Base-by-base conservation (phyloP, 2,888 invertebrate species). In the Limnephilus rhombicus region DNA sequence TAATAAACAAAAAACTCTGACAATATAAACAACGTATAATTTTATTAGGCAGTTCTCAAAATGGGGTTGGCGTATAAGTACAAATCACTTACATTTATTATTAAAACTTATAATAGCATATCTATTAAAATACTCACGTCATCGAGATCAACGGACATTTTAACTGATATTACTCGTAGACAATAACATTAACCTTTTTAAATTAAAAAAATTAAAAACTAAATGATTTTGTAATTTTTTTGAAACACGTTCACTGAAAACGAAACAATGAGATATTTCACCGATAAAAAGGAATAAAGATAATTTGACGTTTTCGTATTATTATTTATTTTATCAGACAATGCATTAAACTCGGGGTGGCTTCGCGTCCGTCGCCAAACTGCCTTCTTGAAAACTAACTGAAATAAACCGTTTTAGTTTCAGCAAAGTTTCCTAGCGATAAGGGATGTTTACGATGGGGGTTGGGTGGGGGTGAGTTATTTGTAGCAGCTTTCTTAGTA, bases 381-480 rank as follows among this genome's bases (percentile, higher is more conserved):
- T 53, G n/a, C 49, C 49, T 13, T n/a, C 87, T 53, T 87, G 15
- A 87, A n/a, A 87, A 87, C 87, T 87, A 87, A 87, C 87, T 49
- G 68, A 68, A 68, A 68, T 68, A 68, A 68, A 68, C 68, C 24
- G 68, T 68, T 68, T 68, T 68, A 68, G 68, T 45, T 87, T 31
- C 45, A 49, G n/a, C 45, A 53, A 87, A 49, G 49, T 49, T 87
- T 53, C 29, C 31, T 18, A n/a, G n/a, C 15, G 87, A 87, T 87
- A 87, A 87, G 87, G 87, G 87, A 18, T 31, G 68, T 87, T 87
- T 53, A 68, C 18, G 85, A 15, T 0, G 7, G 53, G 49, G 15
- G 53, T 53, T 15, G 68, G 24, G 24, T n/a, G 49, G 53, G 49
- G 87, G 53, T 9, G 68, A 68, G 31, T 49, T 87, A 87, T 87